phyloP scores from a whole-genome alignment of 2,797 vertebrate species.

The Odontamblyopus lacepedii region DNA sequence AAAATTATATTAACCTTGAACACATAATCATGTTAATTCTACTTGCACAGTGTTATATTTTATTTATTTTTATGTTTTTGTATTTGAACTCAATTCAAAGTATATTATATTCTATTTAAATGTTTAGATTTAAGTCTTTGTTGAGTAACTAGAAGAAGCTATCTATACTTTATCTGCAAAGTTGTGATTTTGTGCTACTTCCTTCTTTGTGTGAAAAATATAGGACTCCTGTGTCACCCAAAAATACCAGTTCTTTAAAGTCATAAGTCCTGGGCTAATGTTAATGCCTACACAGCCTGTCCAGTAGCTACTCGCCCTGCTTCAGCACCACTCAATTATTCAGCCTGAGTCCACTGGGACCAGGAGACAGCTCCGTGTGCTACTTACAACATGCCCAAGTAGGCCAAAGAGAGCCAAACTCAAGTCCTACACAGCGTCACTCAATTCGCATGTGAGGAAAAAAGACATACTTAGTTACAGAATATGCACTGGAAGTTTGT shows the following conservation, averaged over 20 bases:
- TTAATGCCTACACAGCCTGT: constrained; percentile 56
- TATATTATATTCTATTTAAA: no score
- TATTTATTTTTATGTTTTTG: no score
- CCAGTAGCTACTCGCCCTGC: constrained; percentile 70
- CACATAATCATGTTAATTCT: no score
- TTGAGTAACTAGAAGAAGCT: no score
- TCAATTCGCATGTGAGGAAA: constrained; percentile 4
- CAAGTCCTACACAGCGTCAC: constrained; percentile 52
- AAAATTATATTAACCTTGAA: no score
- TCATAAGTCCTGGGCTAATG: neutral
- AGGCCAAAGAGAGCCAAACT: constrained; percentile 79
- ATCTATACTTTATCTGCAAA: no score
- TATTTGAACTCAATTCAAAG: no score
- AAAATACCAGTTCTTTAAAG: constrained; percentile 41
- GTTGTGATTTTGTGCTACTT: neutral
- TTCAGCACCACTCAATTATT: constrained; percentile 78
- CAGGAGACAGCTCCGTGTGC: constrained; percentile 70
- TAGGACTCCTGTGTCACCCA: neutral
- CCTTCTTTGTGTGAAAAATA: neutral
- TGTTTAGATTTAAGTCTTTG: no score
- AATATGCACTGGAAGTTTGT: neutral
- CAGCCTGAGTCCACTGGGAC: constrained; percentile 71
- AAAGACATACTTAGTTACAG: neutral
- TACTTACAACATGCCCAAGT: constrained; percentile 80
- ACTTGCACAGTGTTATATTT: no score